Evolutionary conservation across 1,140 invertebrate genomes (phyloP), one percentile per base, ranked within the genome.

Genomic region (Pteromalus puparum): DNA sequence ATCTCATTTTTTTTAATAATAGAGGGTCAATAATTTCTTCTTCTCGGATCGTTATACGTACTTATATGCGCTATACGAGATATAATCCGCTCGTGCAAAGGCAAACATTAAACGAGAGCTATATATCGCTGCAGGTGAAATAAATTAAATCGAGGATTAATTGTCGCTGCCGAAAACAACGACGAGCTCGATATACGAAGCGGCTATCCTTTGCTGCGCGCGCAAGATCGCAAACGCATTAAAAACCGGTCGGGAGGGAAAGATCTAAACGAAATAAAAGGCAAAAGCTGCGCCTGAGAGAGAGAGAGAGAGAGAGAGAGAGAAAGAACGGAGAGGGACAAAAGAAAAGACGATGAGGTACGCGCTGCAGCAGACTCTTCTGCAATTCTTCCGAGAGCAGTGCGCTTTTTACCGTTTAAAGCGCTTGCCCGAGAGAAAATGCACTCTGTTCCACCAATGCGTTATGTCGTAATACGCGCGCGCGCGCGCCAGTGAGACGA

Each of bases 101-200:
- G 9, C 72, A 73, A 73, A 73, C 28, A 48, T 26, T 34, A 34
- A 42, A 74, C 7, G 21, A 48, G 42, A 48, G 74, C 34, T 24
- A 48, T 75, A 30, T 34, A 30, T 34, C 13, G 74, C 34, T 21
- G 34, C 74, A 21, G 24, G 15, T 46, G 74, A 75, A 48, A 75
- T 42, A 73, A 73, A 75, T 42, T 24, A 28, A 48, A 73, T 38
- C 26, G 38, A 75, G 74, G 74, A 48, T 46, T 75, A 46, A 48
- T 75, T 75, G 42, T 75, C 74, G 74, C 48, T 53, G 48, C 74
- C 48, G 77, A 79, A 79, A 67, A 65, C 13, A 53, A 65, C 24
- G 24, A 30, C 48, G 18, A 30, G 48, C 24, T 5, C 30, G 34
- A 53, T 53, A 53, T 53, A 53, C 75, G 48, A 21, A 48, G 73